Conservation (phyloP, 2,888 invertebrate species). For the Diaphora mendica region DNA sequence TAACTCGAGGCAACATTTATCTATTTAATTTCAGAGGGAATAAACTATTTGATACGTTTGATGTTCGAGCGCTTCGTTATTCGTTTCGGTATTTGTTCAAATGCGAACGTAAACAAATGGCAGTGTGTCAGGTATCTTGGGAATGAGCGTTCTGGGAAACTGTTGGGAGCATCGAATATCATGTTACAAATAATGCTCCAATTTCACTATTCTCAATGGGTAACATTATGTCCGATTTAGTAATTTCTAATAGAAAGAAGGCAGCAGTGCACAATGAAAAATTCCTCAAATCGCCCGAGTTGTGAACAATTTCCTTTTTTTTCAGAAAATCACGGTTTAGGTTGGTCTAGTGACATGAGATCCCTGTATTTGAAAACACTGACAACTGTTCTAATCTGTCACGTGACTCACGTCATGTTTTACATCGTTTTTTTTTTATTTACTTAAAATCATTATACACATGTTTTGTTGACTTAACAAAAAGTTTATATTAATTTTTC, state of each 20-base stretch:
- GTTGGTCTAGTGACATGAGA: too few species aligned
- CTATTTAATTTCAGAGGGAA: conserved; percentile 54
- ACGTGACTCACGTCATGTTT: too few species aligned
- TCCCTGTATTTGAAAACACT: not conserved
- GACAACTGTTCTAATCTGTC: too few species aligned
- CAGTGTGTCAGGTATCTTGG: not conserved
- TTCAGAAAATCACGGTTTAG: not conserved
- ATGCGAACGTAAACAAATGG: conserved; percentile 3
- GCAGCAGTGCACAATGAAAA: not conserved
- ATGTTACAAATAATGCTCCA: conserved; percentile 12
- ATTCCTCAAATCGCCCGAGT: not conserved
- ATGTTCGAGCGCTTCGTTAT: conserved; percentile 18
- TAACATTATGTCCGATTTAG: not conserved
- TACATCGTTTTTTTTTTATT: too few species aligned
- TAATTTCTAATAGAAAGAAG: not conserved
- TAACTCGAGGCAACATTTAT: conserved; percentile 52
- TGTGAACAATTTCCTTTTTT: not conserved
- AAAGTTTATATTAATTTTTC: not conserved
- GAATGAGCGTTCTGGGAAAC: conserved; percentile 8
- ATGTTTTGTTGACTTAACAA: not conserved
- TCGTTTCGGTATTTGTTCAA: conserved; percentile 4
- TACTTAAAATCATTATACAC: too few species aligned
- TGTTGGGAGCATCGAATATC: conserved; percentile 8
- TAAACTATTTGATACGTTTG: conserved; percentile 51
- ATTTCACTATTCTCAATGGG: not conserved